These are phyloP conservation scores for Scrobipalpa costella DNA, from an alignment of 2,888 invertebrate genomes.

Conservation along the genomic window DNA sequence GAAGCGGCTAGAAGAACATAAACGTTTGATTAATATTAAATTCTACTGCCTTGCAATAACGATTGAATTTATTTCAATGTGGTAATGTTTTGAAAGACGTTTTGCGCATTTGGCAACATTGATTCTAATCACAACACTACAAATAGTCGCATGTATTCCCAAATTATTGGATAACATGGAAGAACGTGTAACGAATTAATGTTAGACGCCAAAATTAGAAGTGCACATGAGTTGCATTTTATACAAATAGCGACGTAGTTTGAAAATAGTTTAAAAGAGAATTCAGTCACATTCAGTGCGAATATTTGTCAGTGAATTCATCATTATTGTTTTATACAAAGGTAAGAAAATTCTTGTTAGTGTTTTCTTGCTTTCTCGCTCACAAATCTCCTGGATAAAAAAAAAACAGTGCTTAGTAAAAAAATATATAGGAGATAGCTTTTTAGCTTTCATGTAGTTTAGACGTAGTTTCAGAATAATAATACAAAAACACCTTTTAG, in stretches of 20 bases:
- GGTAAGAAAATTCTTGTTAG: not conserved
- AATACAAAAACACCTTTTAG: conserved; percentile 7
- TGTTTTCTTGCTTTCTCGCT: not conserved
- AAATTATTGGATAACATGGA: conserved; percentile 28
- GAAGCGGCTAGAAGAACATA: not conserved
- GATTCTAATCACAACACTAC: conserved; percentile 9
- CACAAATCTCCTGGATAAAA: not conserved
- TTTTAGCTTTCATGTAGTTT: conserved; percentile 6
- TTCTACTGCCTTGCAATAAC: not conserved
- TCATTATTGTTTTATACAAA: not conserved
- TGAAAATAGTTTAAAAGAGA: not conserved
- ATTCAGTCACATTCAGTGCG: not conserved
- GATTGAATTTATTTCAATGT: not conserved
- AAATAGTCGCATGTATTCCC: conserved; percentile 22
- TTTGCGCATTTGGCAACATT: conserved; percentile 18
- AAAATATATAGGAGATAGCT: not conserved
- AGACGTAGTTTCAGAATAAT: conserved; percentile 17
- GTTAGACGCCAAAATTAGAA: conserved; percentile 49
- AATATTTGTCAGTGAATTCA: not conserved
- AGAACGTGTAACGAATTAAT: conserved; percentile 32
- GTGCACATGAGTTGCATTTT: conserved; percentile 52
- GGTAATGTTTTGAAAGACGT: not conserved
- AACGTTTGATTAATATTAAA: not conserved
- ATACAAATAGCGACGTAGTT: conserved; percentile 36
- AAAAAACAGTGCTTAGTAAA: not conserved